Base-by-base conservation (phyloP, 2,888 invertebrate genomes). In the Xanthia togata region DNA sequence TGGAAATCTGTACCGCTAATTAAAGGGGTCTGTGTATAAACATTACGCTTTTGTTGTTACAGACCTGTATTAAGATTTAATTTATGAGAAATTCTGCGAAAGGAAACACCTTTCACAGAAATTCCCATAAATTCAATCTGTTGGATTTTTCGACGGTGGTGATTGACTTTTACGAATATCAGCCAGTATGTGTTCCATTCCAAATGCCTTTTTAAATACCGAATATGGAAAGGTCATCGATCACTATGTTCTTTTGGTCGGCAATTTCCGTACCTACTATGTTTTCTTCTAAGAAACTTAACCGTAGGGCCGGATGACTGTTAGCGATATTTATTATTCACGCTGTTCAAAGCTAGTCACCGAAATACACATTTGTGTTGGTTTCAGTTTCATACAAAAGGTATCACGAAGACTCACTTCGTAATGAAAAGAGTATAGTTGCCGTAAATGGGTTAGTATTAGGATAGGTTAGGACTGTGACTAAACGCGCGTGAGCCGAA, bases 1-100 rank as follows among this genome's bases (percentile, higher is more conserved):
- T 68, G 82, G 85, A 88, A 82, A 88, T 87, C 87, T 76, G 85
- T 88, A 84, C 72, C 41, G 55, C 80, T 87, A 87, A 88, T 87
- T 87, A 88, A 86, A 79, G 63, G 82, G 65, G 65, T 76, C 38
- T 65, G 73, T 76, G 72, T 79, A 70, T 71, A 84, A 84, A 81
- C 59, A 84, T 69, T 73, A 62, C 23, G 73, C 69, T 65, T 60
- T 70, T 72, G 71, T 78, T 75, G 67, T 59, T 60, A 71, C 69
- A 77, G 23, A 64, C 53, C 26, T 57, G 53, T 72, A 67, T 62
- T 47, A 35, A 26, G 55, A 65, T 60, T 76, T 57, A 76, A 79
- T 74, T 86, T 78, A 74, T 69, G 68, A 20, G 38, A 31, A 65
- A 12, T 83, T 83, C 57, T n/a, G n/a, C 0, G 55, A 55, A 55